Conservation (phyloP, 2,888 invertebrate species). For the Aromia moschata region DNA sequence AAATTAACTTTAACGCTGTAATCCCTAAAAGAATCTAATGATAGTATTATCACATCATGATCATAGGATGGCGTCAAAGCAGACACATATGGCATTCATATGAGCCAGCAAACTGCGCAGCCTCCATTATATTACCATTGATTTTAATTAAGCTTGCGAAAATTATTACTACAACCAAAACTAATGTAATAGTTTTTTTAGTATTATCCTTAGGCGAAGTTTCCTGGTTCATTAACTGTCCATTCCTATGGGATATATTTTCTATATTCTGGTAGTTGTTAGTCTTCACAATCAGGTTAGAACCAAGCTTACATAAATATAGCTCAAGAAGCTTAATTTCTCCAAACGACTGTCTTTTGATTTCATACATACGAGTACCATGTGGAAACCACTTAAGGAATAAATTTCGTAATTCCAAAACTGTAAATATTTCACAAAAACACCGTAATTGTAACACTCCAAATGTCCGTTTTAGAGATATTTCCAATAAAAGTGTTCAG, state of each 20-base stretch:
- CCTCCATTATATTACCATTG: neutral
- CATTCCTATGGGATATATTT: constrained; percentile 12
- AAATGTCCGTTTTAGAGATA: too few relatives aligned
- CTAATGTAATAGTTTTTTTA: neutral
- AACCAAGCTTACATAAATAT: neutral
- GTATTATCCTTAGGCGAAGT: too few relatives aligned
- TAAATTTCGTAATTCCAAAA: too few relatives aligned
- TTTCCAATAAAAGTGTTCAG: too few relatives aligned
- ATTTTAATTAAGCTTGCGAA: neutral
- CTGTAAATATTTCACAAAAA: too few relatives aligned
- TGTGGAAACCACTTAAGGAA: too few relatives aligned
- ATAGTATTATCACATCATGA: constrained; percentile 10
- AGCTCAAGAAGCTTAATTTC: too few relatives aligned
- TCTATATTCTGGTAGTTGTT: neutral
- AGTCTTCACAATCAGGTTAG: neutral
- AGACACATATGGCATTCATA: constrained; percentile 6
- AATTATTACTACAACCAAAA: neutral
- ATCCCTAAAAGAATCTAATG: constrained; percentile 9
- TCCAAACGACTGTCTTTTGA: too few relatives aligned
- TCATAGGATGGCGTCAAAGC: constrained; percentile 5
- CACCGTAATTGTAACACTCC: too few relatives aligned
- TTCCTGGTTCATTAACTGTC: too few relatives aligned
- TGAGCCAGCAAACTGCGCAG: constrained; percentile 3
- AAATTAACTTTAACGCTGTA: constrained; percentile 17
- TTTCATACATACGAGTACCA: too few relatives aligned